These are phyloP conservation scores for Microcebus griseorufus DNA, from an alignment of 2,113 vertebrate genomes.

Conservation along the genomic window DNA sequence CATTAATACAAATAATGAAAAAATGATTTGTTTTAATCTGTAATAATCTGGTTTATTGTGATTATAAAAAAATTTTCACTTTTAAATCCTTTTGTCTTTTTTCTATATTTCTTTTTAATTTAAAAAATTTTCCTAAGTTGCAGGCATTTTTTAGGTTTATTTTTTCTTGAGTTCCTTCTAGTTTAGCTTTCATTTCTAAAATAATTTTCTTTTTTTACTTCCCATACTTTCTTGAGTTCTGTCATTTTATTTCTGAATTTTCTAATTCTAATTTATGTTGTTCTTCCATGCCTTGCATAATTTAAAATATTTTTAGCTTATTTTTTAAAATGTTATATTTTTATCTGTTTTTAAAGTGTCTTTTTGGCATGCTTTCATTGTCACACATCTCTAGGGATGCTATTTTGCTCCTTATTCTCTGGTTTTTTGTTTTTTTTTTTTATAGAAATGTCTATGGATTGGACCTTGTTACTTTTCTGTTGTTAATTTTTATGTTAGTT, in stretches of 20 bases:
- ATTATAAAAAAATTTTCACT: neutral
- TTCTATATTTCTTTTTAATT: neutral
- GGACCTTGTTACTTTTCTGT: neutral
- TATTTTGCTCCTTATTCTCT: neutral
- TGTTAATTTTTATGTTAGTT: neutral
- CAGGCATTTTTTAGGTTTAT: neutral
- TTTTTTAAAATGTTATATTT: conserved; percentile 35
- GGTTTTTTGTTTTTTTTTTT: neutral
- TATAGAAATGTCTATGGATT: neutral
- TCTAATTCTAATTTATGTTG: conserved; percentile 44
- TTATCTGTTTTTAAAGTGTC: conserved; percentile 15
- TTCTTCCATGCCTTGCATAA: conserved; percentile 52
- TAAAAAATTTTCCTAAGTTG: neutral
- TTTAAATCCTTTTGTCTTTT: neutral
- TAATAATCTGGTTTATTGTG: no score
- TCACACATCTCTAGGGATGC: neutral
- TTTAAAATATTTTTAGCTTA: conserved; percentile 57
- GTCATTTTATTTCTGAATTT: conserved; percentile 41
- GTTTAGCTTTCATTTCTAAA: conserved; percentile 45
- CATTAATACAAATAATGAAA: no score
- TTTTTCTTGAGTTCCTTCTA: neutral
- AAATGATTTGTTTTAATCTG: no score
- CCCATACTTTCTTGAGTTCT: conserved; percentile 18
- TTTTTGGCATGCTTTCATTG: conserved; percentile 33
- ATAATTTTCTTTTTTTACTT: neutral